These are phyloP conservation scores for Nycticryphes semicollaris DNA, from an alignment of 2,113 vertebrate genomes.

Conservation along the genomic window DNA sequence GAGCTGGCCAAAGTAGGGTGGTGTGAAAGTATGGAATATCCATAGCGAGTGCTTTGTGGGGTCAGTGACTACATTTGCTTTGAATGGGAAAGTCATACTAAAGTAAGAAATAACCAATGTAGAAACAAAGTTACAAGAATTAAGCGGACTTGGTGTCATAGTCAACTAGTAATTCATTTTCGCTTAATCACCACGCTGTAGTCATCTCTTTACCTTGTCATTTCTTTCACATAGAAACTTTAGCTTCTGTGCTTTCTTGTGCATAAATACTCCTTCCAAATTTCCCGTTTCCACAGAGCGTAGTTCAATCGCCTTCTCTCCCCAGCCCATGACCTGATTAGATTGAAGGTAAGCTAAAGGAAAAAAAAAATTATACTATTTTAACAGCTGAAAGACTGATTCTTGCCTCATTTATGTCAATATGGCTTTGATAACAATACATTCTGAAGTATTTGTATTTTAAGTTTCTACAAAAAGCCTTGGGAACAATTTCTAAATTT, in stretches of 20 bases:
- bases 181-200: neutral
- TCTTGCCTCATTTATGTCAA: neutral
- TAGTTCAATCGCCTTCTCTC: slow-evolving; percentile 92
- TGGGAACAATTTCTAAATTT: neutral
- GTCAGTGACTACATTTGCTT: neutral
- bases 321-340: slow-evolving; percentile 97
- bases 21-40: neutral
- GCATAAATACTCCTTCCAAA: slow-evolving; percentile 94
- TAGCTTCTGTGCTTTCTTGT: slow-evolving; percentile 94
- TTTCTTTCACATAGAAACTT: slow-evolving; percentile 96
- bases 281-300: slow-evolving; percentile 86
- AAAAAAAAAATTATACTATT: neutral
- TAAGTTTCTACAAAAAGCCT: neutral
- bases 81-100: neutral
- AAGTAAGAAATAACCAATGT: neutral
- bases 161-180: neutral
- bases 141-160: neutral
- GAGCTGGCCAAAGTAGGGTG: neutral
- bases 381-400: neutral
- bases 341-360: slow-evolving; percentile 90
- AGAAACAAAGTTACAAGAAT: neutral
- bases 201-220: slow-evolving; percentile 85
- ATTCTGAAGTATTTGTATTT: neutral
- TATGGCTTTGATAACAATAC: neutral
- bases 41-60: neutral